phyloP scores from a whole-genome alignment of 2,113 vertebrate genomes.

The Labeo catla region DNA sequence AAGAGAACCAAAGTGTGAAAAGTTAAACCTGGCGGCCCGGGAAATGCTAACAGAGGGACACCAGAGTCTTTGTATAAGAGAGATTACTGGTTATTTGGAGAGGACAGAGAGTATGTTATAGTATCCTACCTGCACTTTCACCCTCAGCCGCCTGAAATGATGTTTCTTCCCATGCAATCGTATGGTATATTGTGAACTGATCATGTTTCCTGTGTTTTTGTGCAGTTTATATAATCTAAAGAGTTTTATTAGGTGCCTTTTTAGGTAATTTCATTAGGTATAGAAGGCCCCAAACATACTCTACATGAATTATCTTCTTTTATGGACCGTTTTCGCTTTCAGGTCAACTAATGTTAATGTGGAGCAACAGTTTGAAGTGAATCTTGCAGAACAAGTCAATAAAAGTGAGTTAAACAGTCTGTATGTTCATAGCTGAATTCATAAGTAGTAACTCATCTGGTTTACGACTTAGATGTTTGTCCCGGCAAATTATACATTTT shows the following conservation, averaged over 20 bases:
- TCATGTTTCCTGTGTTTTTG: not conserved
- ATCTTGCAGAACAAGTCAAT: conserved; percentile 6
- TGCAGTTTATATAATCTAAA: not conserved
- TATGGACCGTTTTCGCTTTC: not conserved
- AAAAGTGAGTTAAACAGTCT: not conserved
- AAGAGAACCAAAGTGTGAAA: conserved; percentile 28
- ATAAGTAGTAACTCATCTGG: not conserved
- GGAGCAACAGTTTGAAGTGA: conserved; percentile 38
- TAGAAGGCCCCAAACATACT: not conserved
- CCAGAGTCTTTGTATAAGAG: conserved; percentile 38
- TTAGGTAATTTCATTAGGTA: not conserved
- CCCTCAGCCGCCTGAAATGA: not conserved
- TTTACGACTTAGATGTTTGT: not conserved
- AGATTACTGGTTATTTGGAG: conserved; percentile 35
- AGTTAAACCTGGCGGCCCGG: not conserved
- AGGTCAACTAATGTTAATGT: not conserved
- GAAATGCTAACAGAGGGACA: conserved; percentile 41
- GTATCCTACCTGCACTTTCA: conserved; percentile 10
- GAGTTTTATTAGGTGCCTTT: not conserved
- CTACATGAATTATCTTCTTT: not conserved
- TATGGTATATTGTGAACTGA: not conserved
- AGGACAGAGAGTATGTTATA: conserved; percentile 15
- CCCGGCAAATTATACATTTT: not conserved
- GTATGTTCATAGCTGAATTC: not conserved
- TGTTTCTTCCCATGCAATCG: not conserved